Evolutionary conservation across 2,113 vertebrate species (phyloP).

Genomic region (Oceanodroma tethys): DNA sequence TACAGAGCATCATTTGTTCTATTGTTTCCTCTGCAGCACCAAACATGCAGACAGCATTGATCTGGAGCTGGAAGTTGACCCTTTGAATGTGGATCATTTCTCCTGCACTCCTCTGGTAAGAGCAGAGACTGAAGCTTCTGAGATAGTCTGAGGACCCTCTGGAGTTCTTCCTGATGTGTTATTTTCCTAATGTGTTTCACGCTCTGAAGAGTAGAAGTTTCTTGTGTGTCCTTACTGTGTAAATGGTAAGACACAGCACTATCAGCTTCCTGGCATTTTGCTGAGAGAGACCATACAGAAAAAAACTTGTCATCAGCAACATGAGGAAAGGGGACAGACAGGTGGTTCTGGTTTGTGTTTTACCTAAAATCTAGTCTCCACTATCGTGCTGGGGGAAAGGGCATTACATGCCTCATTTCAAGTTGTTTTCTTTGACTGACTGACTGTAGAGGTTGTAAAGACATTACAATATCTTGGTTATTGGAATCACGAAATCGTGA

Average conservation of each 20-base stretch:
- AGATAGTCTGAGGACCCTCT: background rate
- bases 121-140: background rate
- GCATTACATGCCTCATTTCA: background rate
- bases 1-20: background rate
- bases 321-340: background rate
- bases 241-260: background rate
- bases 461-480: background rate
- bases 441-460: background rate
- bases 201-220: background rate
- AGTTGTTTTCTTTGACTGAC: background rate
- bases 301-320: background rate
- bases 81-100: slow-evolving; percentile 98
- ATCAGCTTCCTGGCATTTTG: background rate
- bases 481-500: background rate
- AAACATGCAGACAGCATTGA: slow-evolving; percentile 98
- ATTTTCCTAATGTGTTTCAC: background rate
- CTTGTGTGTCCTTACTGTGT: background rate
- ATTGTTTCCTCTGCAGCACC: slow-evolving; percentile 73
- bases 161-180: background rate
- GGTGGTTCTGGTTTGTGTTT: background rate
- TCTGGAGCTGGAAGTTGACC: slow-evolving; percentile 96
- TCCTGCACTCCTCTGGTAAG: slow-evolving; percentile 98
- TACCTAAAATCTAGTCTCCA: background rate
- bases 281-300: background rate
- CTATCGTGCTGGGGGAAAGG: fast-evolving